Base-by-base conservation (phyloP, 2,797 vertebrate genomes). In the Alauda arvensis region DNA sequence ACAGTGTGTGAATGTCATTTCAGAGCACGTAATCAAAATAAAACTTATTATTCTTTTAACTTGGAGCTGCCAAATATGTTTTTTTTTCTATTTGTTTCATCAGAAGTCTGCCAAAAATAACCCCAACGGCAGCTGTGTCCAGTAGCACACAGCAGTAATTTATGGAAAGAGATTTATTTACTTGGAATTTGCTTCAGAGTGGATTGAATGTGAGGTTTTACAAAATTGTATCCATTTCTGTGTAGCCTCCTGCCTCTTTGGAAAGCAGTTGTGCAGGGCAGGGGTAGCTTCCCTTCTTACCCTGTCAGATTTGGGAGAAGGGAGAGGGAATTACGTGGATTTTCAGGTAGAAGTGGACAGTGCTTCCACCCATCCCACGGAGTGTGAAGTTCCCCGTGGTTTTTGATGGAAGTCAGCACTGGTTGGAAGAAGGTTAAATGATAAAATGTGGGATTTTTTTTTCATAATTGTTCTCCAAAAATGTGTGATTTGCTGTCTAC, bases 1-100 rank as follows among this genome's bases (percentile, higher is more conserved):
- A 87, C 81, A 85, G 87, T 65, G 77, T 90, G 74, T 87, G 71
- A 63, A 67, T 88, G 91, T 91, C 90, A 76, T 48, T 88, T 85
- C 43, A 48, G 71, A 85, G 53, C 46, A 63, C 31, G 20, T 40
- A 89, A 90, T 69, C 40, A 74, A 69, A 85, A 85, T 63, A 59
- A 68, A 66, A 52, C 61, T 60, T 83, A 42, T 7, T 84, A 65
- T 88, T 77, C 61, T 42, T 79, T 85, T 59, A 85, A 46, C 48
- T 55, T 52, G 49, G 42, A 34, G 26, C 37, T 87, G 91, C 45
- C 61, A 84, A 80, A 68, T 21, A 40, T 9, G 8, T 71, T 76
- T 77, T 87, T 49, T 40, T 40, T 37, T 37, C 3, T 81, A 33
- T 84, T 71, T 60, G 45, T 25, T 67, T 51, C 74, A 12, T 17